Evolutionary conservation across 2,797 vertebrate genomes (phyloP).

Genomic region (Leontocebus nigricollis): DNA sequence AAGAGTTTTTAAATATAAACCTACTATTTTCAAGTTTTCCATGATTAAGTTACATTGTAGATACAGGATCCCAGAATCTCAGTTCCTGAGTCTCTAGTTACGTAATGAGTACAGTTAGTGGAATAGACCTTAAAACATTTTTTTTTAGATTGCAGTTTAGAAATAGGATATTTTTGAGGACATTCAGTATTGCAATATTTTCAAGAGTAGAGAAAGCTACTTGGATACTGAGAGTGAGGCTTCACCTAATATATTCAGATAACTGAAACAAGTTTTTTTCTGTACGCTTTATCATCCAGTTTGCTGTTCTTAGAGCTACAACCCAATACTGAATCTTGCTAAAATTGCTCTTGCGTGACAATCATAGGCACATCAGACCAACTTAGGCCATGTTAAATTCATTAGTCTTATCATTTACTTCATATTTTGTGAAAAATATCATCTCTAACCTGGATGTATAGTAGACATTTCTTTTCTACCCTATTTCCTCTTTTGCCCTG

Average conservation of each 20-base stretch:
- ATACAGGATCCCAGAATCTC: slow-evolving; percentile 13
- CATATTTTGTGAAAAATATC: neutral
- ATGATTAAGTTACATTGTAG: slow-evolving; percentile 19
- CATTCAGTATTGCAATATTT: neutral
- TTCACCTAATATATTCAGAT: neutral
- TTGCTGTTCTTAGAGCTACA: neutral
- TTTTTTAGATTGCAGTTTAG: slow-evolving; percentile 31
- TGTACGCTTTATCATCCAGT: neutral
- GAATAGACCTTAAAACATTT: neutral
- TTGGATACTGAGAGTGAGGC: neutral
- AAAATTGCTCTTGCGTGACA: neutral
- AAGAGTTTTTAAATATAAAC: slow-evolving; percentile 7
- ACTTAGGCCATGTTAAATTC: neutral
- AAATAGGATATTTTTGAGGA: slow-evolving; percentile 14
- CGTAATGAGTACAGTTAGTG: neutral
- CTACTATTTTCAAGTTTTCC: slow-evolving; percentile 45
- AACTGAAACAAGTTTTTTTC: neutral
- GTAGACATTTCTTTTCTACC: neutral
- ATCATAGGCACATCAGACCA: neutral
- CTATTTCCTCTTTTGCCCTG: neutral
- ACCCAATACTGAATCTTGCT: neutral
- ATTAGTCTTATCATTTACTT: neutral
- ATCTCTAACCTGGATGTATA: neutral
- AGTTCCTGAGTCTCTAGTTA: slow-evolving; percentile 27
- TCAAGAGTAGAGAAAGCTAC: neutral